These are phyloP conservation scores for Polydrusus tereticollis DNA, from an alignment of 2,888 invertebrate genomes.

Conservation along the genomic window DNA sequence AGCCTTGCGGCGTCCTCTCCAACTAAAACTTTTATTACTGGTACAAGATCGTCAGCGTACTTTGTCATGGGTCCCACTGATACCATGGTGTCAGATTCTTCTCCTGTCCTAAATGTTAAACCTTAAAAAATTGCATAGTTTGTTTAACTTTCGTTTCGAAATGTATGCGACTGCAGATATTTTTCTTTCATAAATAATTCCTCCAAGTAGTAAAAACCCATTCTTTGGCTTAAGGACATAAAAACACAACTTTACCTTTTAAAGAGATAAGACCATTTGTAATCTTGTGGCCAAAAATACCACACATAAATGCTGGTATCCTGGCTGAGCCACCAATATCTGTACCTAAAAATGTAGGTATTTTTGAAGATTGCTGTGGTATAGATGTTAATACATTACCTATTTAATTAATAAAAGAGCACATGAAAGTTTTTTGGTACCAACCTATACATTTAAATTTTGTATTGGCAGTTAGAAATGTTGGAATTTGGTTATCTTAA, in stretches of 20 bases:
- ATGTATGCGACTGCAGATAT: no score
- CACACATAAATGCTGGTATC: slow-evolving; percentile 92
- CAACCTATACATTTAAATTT: no score
- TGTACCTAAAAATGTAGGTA: slow-evolving; percentile 69
- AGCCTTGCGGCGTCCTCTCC: slow-evolving; percentile 70
- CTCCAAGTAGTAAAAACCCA: background rate
- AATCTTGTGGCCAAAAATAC: slow-evolving; percentile 88
- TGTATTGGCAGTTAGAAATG: no score
- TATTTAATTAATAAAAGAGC: no score
- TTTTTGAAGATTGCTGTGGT: background rate
- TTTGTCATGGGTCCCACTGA: slow-evolving; percentile 86
- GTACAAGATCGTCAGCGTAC: slow-evolving; percentile 83
- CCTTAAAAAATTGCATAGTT: slow-evolving; percentile 59
- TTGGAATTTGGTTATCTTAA: no score
- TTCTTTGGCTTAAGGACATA: background rate
- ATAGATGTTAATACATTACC: no score
- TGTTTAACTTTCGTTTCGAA: no score
- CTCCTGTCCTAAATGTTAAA: slow-evolving; percentile 78
- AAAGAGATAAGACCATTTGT: slow-evolving; percentile 68
- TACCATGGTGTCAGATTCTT: slow-evolving; percentile 82
- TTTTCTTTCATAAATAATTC: background rate
- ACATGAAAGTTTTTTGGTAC: no score
- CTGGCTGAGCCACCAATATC: slow-evolving; percentile 98
- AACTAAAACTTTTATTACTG: slow-evolving; percentile 78
- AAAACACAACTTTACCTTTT: slow-evolving; percentile 63